Evolutionary conservation across 1,140 invertebrate genomes (phyloP).

Genomic region (Heliconius hermathena): DNA sequence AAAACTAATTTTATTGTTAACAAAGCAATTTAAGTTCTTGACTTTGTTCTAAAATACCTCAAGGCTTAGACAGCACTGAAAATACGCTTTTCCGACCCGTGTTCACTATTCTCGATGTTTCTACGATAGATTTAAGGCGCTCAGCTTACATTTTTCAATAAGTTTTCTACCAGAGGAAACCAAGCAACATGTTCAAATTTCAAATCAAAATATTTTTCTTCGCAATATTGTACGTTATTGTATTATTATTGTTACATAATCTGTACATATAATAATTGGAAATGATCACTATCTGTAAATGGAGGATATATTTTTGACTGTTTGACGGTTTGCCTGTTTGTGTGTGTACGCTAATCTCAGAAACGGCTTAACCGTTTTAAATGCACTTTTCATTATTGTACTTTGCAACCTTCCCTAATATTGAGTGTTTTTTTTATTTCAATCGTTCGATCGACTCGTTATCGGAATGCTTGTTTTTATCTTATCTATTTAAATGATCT

Average conservation of each 20-base stretch:
- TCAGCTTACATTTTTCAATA: too few species aligned
- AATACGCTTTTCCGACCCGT: not conserved
- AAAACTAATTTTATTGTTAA: not conserved
- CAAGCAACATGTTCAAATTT: not conserved
- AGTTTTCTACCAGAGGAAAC: not conserved
- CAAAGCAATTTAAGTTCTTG: conserved; percentile 5
- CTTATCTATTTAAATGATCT: too few species aligned
- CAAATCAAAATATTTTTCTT: not conserved
- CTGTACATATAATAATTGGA: too few species aligned
- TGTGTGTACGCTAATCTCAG: too few species aligned
- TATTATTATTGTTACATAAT: not conserved
- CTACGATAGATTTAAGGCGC: not conserved
- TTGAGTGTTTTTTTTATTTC: too few species aligned
- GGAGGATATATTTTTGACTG: too few species aligned
- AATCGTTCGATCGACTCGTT: too few species aligned
- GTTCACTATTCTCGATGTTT: not conserved
- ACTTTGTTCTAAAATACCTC: conserved; percentile 3
- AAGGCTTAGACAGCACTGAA: not conserved
- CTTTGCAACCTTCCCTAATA: too few species aligned
- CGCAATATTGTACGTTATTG: not conserved
- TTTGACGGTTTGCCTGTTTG: too few species aligned
- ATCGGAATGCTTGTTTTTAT: too few species aligned
- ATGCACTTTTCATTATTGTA: too few species aligned
- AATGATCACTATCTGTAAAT: not conserved
- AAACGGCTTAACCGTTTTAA: too few species aligned